These are phyloP conservation scores for Varecia variegata DNA, from an alignment of 2,797 vertebrate species.

Conservation along the genomic window DNA sequence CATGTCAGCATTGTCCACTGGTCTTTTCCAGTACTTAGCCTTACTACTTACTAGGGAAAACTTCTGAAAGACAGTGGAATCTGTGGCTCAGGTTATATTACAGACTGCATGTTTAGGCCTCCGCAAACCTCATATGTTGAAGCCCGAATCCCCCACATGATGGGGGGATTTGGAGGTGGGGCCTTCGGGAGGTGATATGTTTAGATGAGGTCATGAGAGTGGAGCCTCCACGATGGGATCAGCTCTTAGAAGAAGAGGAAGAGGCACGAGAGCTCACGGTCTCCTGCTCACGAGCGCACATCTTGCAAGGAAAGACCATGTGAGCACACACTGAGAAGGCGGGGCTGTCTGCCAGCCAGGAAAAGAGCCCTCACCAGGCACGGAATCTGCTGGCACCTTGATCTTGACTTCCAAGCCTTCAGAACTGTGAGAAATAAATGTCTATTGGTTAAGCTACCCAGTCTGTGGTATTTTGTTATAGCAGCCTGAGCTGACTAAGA, in stretches of 20 bases:
- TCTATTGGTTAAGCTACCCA: background rate
- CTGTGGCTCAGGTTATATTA: background rate
- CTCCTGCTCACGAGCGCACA: rapidly evolving
- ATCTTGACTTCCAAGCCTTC: background rate
- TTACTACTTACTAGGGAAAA: background rate
- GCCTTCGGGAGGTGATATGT: background rate
- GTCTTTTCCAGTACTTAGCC: too few species aligned
- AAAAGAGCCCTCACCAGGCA: background rate
- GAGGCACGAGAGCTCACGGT: rapidly evolving
- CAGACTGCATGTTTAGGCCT: background rate
- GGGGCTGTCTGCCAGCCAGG: background rate
- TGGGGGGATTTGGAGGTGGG: background rate
- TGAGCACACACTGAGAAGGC: background rate
- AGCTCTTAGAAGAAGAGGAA: background rate
- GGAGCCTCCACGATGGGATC: background rate
- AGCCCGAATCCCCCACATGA: background rate
- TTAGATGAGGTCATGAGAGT: background rate
- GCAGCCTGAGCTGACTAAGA: background rate
- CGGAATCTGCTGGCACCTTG: background rate
- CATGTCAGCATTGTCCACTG: background rate
- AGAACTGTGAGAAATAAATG: background rate
- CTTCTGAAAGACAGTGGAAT: background rate
- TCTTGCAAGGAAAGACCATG: background rate
- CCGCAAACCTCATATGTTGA: background rate
- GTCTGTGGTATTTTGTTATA: background rate